Evolutionary conservation across 2,797 vertebrate species (phyloP).

Genomic region (Tinamus major): DNA sequence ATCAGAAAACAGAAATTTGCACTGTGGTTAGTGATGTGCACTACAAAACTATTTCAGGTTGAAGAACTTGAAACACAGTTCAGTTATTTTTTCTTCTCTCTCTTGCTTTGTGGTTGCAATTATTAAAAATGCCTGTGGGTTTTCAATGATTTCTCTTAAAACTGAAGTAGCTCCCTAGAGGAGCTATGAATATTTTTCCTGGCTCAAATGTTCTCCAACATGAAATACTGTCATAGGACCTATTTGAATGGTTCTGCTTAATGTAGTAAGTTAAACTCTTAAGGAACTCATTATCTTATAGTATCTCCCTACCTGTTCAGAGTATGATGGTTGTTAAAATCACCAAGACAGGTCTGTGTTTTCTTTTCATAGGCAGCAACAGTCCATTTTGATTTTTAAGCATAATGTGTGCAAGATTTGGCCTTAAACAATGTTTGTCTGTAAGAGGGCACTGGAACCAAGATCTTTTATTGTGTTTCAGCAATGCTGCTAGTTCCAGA

Average conservation of each 20-base stretch:
- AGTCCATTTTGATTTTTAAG: background rate
- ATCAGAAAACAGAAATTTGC: constrained; percentile 4
- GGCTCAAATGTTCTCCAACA: constrained; percentile 21
- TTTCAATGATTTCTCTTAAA: constrained; percentile 55
- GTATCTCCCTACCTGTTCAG: background rate
- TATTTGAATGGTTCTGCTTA: constrained; percentile 1
- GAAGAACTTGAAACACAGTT: constrained; percentile 36
- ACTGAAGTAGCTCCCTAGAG: constrained; percentile 13
- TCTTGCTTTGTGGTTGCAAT: constrained; percentile 40
- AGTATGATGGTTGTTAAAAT: background rate
- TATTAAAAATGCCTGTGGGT: constrained; percentile 44
- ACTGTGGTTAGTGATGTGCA: constrained; percentile 1
- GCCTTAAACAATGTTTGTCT: background rate
- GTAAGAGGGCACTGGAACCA: background rate
- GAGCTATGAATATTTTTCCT: background rate
- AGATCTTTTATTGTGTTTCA: background rate
- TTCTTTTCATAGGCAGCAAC: background rate
- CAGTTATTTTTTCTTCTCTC: constrained; percentile 27
- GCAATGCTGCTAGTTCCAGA: background rate
- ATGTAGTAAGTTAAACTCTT: constrained; percentile 15
- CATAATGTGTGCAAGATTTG: background rate
- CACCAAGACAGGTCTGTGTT: background rate
- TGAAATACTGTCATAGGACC: background rate
- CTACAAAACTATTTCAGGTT: background rate
- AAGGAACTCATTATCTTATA: background rate